Conservation (phyloP, 1,140 invertebrate genomes). For the Drosophila repletoides region DNA sequence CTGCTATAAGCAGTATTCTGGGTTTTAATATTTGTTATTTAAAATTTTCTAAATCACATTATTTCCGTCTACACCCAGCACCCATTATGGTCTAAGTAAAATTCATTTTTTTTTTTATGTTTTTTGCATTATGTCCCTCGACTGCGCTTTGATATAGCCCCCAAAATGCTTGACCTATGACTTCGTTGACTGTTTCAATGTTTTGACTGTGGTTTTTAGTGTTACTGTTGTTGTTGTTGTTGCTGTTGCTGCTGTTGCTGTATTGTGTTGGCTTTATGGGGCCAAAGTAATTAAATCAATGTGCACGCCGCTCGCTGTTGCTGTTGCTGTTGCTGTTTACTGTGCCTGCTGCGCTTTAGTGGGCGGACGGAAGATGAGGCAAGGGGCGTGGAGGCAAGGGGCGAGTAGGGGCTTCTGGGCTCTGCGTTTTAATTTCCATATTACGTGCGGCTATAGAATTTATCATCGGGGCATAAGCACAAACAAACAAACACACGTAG, state of each 20-base stretch:
- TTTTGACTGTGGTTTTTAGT: background rate
- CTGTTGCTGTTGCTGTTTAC: conserved; percentile 21
- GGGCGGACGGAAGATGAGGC: background rate
- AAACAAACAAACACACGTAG: conserved; percentile 9
- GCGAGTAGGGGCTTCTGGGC: background rate
- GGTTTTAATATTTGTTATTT: too few relatives aligned
- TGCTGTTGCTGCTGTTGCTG: conserved; percentile 9
- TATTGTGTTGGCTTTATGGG: conserved; percentile 7
- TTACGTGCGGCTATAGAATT: conserved; percentile 65
- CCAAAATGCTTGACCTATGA: conserved; percentile 22
- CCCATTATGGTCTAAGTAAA: background rate
- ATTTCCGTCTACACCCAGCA: background rate
- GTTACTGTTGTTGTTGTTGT: background rate
- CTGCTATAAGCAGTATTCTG: too few relatives aligned
- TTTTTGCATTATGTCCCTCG: background rate
- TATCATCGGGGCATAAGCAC: conserved; percentile 41
- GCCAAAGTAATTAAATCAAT: conserved; percentile 53
- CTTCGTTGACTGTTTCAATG: conserved; percentile 10
- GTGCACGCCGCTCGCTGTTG: conserved; percentile 25
- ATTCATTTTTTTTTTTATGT: conserved; percentile 1
- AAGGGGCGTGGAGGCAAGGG: background rate
- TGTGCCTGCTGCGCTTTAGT: conserved; percentile 2
- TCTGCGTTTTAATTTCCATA: conserved; percentile 63
- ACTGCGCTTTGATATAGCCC: background rate
- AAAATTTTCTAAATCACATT: too few relatives aligned